A percentile compares a stretch with the other conserved stretches of the same genome.
Conservation (phyloP, 2,797 vertebrate genomes). For the Epinephelus awoara region DNA sequence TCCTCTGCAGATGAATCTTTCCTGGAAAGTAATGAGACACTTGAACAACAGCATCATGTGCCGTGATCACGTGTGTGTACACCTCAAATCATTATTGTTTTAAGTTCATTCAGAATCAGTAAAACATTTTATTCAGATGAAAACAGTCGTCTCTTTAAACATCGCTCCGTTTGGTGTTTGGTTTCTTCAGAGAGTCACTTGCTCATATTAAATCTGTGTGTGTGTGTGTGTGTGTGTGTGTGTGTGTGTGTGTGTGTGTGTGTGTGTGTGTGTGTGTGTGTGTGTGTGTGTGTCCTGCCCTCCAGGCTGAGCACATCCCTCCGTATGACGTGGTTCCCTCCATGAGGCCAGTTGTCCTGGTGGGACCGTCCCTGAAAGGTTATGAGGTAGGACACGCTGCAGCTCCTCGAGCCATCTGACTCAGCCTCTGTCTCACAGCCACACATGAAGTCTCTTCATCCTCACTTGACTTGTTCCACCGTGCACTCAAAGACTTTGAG, state of each 20-base stretch:
- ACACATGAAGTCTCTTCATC: too few relatives aligned
- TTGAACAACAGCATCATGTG: too few relatives aligned
- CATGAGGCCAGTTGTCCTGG: conserved; percentile 97
- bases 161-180: background rate
- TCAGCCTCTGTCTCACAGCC: too few relatives aligned
- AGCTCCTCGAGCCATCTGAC: background rate
- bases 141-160: background rate
- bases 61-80: background rate
- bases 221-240: background rate
- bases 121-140: background rate
- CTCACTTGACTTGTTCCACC: too few relatives aligned
- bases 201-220: background rate
- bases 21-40: too few relatives aligned
- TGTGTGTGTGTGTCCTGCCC: conserved; percentile 46
- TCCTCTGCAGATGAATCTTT: too few relatives aligned
- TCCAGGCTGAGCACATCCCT: conserved; percentile 94
- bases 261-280: background rate
- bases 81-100: background rate
- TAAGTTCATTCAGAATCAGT: background rate
- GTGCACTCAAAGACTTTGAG: too few relatives aligned
- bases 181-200: background rate
- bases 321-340: conserved; percentile 98
- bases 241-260: conserved; percentile 10
- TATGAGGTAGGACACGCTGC: conserved; percentile 90
- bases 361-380: conserved; percentile 98